Evolutionary conservation across 1,140 invertebrate genomes (phyloP), one percentile per base, ranked within the genome.

Genomic region (Drosophila rufa): DNA sequence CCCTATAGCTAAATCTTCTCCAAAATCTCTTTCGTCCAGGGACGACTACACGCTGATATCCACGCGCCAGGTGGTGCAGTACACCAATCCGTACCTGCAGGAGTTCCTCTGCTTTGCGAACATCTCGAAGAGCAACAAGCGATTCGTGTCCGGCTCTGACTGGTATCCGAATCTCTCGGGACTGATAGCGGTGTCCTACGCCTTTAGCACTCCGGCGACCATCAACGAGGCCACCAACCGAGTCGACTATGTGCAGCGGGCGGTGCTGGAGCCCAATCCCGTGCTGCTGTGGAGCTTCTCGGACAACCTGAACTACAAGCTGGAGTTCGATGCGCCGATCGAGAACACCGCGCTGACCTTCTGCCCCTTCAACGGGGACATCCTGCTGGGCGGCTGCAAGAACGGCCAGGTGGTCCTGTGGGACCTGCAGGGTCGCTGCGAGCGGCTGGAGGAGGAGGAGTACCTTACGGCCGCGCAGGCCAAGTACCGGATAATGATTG

Each of bases 341-440:
- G 95, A 96, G 93, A 94, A 96, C 0, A 94, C 94, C 11, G 90
- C 93, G 0, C 84, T 96, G 8, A 94, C 95, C 1, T 96, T 96
- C 90, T 96, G 95, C 87, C 95, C 95, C 2, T 94, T 94, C 46
- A 94, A 97, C 81, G 94, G 94, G 46, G 96, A 96, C 91, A 81
- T 96, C 43, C 80, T 97, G 51, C 77, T 96, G 36, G 96, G 96
- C 27, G 96, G 96, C n/a, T 95, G 94, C 40, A 92, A 93, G 7
- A 96, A 96, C 90, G 96, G 96, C 2, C 95, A 96, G 93, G 92
- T 97, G 17, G 93, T 96, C 25, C 71, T 97, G 19, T 97, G 96
- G 96, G 95, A 97, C 89, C 93, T 97, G 42, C 94, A 94, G 7
- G 95, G 95, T 57, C 95, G 95, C 81, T 93, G 96, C 50, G 94